Conservation (phyloP, 2,888 invertebrate species). For the Stenurella melanura region DNA sequence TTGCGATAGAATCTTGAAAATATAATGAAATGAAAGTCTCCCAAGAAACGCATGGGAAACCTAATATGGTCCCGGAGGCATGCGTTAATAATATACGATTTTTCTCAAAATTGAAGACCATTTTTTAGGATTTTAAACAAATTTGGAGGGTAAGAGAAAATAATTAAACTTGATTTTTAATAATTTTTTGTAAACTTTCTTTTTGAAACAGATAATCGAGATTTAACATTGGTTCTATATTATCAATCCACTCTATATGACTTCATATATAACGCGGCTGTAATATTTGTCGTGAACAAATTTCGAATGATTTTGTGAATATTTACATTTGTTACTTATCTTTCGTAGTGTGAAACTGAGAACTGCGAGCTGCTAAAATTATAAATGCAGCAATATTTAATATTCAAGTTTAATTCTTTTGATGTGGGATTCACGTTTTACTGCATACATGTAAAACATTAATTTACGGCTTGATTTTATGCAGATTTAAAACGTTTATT, state of each 20-base stretch:
- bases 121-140: too few species aligned
- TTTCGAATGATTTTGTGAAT: not conserved
- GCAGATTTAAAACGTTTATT: slow-evolving; percentile 15
- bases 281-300: not conserved
- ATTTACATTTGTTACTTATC: not conserved
- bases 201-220: too few species aligned
- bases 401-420: slow-evolving; percentile 2
- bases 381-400: not conserved
- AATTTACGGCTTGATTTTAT: slow-evolving; percentile 8
- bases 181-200: too few species aligned
- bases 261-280: not conserved
- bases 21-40: too few species aligned
- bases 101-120: too few species aligned
- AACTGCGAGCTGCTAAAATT: not conserved
- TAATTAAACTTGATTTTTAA: too few species aligned
- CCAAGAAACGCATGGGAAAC: too few species aligned
- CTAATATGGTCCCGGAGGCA: too few species aligned
- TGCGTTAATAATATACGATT: too few species aligned
- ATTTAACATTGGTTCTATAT: too few species aligned
- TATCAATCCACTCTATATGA: not conserved
- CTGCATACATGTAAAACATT: slow-evolving; percentile 18
- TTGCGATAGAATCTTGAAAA: too few species aligned
- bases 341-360: not conserved
- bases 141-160: too few species aligned
- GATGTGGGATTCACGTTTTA: slow-evolving; percentile 12